phyloP scores from a whole-genome alignment of 2,888 invertebrate genomes.

The Drosophila glabriapex region DNA sequence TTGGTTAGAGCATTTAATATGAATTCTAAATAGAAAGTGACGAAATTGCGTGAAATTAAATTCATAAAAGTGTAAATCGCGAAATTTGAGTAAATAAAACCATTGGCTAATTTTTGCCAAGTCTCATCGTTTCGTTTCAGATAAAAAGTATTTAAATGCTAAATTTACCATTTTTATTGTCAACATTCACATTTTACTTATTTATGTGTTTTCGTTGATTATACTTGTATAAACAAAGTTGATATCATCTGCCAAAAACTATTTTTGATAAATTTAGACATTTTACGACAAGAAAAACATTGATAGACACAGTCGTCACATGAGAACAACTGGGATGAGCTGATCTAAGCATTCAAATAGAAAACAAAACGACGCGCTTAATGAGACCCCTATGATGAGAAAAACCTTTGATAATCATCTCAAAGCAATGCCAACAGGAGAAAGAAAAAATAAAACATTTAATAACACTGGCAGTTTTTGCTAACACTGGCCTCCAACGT shows the following conservation, averaged over 20 bases:
- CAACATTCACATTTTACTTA: slow-evolving; percentile 23
- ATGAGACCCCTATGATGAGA: slow-evolving; percentile 40
- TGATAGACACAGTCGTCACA: slow-evolving; percentile 3
- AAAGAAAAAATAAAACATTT: slow-evolving; percentile 8
- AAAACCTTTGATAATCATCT: slow-evolving; percentile 37
- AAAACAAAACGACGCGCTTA: slow-evolving; percentile 23
- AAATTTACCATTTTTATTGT: slow-evolving; percentile 44
- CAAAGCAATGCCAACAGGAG: slow-evolving; percentile 13
- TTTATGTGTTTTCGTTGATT: slow-evolving; percentile 18
- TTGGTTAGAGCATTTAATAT: slow-evolving; percentile 37
- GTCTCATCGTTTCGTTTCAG: not conserved
- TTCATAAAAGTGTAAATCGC: not conserved
- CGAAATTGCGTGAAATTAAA: slow-evolving; percentile 36
- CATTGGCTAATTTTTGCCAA: not conserved
- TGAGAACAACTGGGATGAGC: not conserved
- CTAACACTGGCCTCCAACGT: slow-evolving; percentile 19
- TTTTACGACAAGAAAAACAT: slow-evolving; percentile 24
- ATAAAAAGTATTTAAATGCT: slow-evolving; percentile 26
- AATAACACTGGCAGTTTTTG: slow-evolving; percentile 19
- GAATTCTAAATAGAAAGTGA: slow-evolving; percentile 58
- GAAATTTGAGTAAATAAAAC: not conserved
- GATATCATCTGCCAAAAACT: slow-evolving; percentile 43
- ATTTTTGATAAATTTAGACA: slow-evolving; percentile 19
- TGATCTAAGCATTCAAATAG: slow-evolving; percentile 2
- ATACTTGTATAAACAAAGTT: slow-evolving; percentile 43